Evolutionary conservation across 2,888 invertebrate genomes (phyloP).

Genomic region (Rhamphomyia laevipes): DNA sequence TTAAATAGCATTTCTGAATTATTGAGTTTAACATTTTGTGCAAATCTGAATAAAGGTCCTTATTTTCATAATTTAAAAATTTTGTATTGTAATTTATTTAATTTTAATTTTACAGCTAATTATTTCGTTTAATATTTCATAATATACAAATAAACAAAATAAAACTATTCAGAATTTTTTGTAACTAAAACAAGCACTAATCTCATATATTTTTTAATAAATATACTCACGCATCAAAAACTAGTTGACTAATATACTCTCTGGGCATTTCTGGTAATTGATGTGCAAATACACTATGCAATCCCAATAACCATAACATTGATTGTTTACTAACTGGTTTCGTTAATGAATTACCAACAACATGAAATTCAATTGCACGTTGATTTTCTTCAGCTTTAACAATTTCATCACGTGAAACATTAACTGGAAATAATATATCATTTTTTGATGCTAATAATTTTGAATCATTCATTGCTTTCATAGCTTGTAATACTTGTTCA

Average conservation of each 20-base stretch:
- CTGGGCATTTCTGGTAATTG: constrained; percentile 96
- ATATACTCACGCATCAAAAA: constrained; percentile 77
- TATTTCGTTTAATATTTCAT: no score
- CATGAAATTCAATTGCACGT: constrained; percentile 84
- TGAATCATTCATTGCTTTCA: constrained; percentile 72
- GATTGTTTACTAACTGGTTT: constrained; percentile 78
- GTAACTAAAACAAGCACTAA: no score
- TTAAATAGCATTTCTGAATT: no score
- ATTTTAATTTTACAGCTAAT: no score
- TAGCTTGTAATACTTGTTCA: constrained; percentile 67
- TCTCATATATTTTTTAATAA: background rate
- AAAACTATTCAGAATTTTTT: no score
- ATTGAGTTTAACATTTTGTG: no score
- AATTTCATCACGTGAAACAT: constrained; percentile 79
- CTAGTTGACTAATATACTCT: constrained; percentile 88
- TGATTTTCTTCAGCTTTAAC: constrained; percentile 82
- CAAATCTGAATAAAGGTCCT: no score
- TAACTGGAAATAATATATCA: constrained; percentile 57
- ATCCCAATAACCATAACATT: constrained; percentile 71
- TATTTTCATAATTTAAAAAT: no score
- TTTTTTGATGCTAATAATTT: constrained; percentile 50
- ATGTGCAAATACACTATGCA: constrained; percentile 90
- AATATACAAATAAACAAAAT: no score
- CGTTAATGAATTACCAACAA: constrained; percentile 85
- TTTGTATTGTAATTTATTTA: no score